These are phyloP conservation scores for Lophotriccus pileatus DNA, from an alignment of 2,797 vertebrate genomes.

Conservation along the genomic window DNA sequence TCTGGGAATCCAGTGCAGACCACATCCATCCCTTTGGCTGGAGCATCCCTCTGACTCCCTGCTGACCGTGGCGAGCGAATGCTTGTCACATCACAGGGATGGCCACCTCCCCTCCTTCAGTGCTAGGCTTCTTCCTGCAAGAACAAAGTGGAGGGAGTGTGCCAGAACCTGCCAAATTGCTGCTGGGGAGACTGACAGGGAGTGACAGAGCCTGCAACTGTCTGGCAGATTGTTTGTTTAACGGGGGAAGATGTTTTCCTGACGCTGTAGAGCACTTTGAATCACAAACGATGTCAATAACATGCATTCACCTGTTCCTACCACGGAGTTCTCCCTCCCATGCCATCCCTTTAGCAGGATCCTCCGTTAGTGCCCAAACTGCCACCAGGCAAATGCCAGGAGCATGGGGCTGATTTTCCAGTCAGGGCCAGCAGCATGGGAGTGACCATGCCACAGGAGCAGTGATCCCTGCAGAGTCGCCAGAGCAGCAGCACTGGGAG, in stretches of 20 bases:
- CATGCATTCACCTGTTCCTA: background rate
- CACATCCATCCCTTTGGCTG: background rate
- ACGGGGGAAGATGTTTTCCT: conserved; percentile 53
- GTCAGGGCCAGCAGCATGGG: accelerated
- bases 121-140: background rate
- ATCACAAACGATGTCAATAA: background rate
- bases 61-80: background rate
- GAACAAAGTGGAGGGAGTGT: background rate
- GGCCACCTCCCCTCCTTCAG: background rate
- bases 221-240: conserved; percentile 56
- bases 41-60: background rate
- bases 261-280: conserved; percentile 31
- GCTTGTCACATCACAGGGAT: background rate
- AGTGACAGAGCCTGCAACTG: conserved; percentile 59
- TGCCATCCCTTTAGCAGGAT: background rate
- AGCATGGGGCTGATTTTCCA: background rate
- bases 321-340: background rate
- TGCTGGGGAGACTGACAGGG: conserved; percentile 12
- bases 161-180: conserved; percentile 26
- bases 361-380: background rate
- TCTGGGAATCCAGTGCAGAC: background rate
- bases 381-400: background rate
- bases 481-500: background rate
- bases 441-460: background rate
- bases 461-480: background rate